phyloP scores from a whole-genome alignment of 2,113 vertebrate species.

The Mesoclemmys tuberculata region DNA sequence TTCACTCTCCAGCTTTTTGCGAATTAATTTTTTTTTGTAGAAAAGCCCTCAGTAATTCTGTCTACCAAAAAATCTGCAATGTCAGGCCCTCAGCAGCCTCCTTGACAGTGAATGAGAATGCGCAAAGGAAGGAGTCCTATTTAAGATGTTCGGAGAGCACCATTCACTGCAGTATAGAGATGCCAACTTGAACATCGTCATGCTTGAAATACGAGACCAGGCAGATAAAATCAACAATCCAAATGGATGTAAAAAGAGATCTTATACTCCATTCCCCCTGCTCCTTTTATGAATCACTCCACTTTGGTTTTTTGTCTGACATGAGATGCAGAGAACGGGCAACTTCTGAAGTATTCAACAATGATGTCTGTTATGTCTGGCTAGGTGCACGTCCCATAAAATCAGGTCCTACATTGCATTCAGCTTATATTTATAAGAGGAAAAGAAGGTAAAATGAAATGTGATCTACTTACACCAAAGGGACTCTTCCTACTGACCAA shows the following conservation, averaged over 20 bases:
- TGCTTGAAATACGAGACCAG: not conserved
- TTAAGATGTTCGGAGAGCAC: not conserved
- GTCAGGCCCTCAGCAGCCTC: not conserved
- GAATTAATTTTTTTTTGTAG: not conserved
- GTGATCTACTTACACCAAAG: not conserved
- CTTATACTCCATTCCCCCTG: not conserved
- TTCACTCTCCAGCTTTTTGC: not conserved
- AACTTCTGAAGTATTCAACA: not conserved
- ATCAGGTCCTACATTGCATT: not conserved
- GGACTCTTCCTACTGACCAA: not conserved
- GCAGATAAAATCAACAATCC: not conserved
- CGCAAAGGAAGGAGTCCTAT: not conserved
- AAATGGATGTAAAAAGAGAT: not conserved
- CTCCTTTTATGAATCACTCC: not conserved
- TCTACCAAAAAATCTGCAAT: not conserved
- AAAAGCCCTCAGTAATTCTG: not conserved
- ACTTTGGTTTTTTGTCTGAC: not conserved
- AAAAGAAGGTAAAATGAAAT: not conserved
- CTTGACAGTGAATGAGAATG: not conserved
- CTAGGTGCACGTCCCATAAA: not conserved
- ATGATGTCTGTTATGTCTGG: not conserved
- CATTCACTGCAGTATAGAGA: not conserved
- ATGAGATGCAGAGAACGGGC: not conserved
- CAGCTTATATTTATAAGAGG: not conserved
- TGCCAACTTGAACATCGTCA: not conserved